phyloP scores from a whole-genome alignment of 2,113 vertebrate genomes.

The Ailurus styani region DNA sequence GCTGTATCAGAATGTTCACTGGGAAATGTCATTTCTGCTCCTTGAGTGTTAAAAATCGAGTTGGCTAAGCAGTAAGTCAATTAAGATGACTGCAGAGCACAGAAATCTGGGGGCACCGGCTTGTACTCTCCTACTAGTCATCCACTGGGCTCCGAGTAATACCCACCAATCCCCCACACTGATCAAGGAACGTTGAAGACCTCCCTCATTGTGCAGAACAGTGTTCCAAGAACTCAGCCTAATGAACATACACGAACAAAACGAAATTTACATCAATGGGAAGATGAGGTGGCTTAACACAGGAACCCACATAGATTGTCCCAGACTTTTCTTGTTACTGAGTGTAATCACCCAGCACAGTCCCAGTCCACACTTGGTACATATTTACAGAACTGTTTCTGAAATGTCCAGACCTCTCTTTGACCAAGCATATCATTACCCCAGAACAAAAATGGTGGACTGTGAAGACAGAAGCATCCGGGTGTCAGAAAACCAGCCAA shows the following conservation, averaged over 20 bases:
- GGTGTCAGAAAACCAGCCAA: neutral
- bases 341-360: neutral
- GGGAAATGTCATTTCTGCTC: neutral
- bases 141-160: neutral
- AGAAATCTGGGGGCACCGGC: neutral
- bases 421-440: neutral
- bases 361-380: neutral
- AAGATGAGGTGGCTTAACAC: neutral
- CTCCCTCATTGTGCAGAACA: no score
- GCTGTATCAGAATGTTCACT: neutral
- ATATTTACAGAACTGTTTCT: neutral
- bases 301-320: neutral
- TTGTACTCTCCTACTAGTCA: neutral
- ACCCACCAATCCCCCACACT: neutral
- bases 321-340: neutral
- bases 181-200: neutral
- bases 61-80: neutral
- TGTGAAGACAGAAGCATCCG: neutral
- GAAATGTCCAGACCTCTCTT: neutral
- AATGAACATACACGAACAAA: neutral
- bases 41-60: neutral
- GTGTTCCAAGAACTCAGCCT: neutral
- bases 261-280: neutral
- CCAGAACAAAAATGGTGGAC: neutral
- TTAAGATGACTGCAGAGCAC: rapidly evolving